Conservation (phyloP, 37 sponge, comb jelly and placozoan species). For the Oopsacas minuta region DNA sequence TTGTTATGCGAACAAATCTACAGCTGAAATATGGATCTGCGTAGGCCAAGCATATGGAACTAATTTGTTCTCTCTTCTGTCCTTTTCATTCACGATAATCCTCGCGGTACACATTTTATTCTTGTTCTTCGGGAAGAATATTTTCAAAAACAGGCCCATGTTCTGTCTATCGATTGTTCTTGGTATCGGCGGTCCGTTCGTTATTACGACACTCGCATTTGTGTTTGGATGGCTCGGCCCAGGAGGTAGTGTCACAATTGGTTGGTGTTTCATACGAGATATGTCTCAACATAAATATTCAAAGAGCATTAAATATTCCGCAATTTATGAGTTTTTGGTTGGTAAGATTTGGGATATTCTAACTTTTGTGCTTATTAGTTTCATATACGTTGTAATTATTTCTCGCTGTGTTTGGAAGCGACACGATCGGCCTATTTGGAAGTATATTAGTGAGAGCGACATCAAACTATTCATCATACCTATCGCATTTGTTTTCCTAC, state of each 20-base stretch:
- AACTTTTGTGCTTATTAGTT: not conserved
- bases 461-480: not conserved
- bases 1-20: not conserved
- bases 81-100: not conserved
- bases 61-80: not conserved
- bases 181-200: not conserved
- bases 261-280: conserved; percentile 17
- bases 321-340: not conserved
- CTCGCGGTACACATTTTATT: not conserved
- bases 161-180: not conserved
- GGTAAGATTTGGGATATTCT: not conserved
- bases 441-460: not conserved
- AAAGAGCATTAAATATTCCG: not conserved
- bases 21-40: not conserved
- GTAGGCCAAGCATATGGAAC: not conserved
- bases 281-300: not conserved
- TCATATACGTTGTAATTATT: not conserved
- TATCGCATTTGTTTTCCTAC: not conserved
- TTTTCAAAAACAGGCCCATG: not conserved
- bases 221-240: not conserved
- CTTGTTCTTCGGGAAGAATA: not conserved
- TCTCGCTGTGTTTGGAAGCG: not conserved
- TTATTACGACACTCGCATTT: not conserved
- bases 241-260: not conserved
- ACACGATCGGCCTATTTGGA: not conserved